phyloP scores from a whole-genome alignment of 2,888 invertebrate species.

The Callyntrura guangdongensis region DNA sequence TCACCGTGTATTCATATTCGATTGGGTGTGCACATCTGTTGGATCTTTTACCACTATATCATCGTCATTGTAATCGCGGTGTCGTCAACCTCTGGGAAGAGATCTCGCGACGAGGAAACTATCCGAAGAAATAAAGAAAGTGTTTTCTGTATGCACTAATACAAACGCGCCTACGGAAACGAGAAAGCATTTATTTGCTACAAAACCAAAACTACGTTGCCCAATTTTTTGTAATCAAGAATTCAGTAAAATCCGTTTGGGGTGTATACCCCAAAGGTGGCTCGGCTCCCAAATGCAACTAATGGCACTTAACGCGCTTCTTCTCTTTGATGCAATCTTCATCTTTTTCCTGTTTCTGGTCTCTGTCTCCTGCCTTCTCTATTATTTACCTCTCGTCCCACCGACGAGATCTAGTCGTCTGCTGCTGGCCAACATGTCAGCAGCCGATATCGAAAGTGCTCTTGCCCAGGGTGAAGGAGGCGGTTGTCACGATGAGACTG shows the following conservation, averaged over 20 bases:
- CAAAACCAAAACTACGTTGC: conserved; percentile 16
- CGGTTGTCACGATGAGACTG: conserved; percentile 70
- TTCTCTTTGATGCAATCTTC: conserved; percentile 96
- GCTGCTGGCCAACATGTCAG: conserved; percentile 81
- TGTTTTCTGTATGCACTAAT: background rate
- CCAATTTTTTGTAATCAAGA: conserved; percentile 58
- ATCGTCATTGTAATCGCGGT: conserved; percentile 65
- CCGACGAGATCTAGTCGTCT: conserved; percentile 82
- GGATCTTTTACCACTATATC: conserved; percentile 51
- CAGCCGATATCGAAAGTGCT: conserved; percentile 82
- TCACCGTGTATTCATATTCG: conserved; percentile 57
- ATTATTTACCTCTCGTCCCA: conserved; percentile 89
- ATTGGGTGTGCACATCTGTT: conserved; percentile 59
- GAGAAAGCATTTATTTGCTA: conserved; percentile 18
- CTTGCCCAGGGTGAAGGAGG: conserved; percentile 70
- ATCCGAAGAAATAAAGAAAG: background rate
- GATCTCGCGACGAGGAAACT: background rate
- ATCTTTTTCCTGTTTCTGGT: conserved; percentile 94
- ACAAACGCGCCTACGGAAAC: conserved; percentile 13
- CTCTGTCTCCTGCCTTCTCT: conserved; percentile 93
- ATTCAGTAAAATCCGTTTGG: conserved; percentile 73
- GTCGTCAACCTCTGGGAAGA: conserved; percentile 50
- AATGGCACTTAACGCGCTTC: conserved; percentile 94
- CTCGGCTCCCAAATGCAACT: conserved; percentile 89
- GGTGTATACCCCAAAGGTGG: conserved; percentile 74